Conservation (phyloP, 2,797 vertebrate genomes). For the Cuniculus paca region DNA sequence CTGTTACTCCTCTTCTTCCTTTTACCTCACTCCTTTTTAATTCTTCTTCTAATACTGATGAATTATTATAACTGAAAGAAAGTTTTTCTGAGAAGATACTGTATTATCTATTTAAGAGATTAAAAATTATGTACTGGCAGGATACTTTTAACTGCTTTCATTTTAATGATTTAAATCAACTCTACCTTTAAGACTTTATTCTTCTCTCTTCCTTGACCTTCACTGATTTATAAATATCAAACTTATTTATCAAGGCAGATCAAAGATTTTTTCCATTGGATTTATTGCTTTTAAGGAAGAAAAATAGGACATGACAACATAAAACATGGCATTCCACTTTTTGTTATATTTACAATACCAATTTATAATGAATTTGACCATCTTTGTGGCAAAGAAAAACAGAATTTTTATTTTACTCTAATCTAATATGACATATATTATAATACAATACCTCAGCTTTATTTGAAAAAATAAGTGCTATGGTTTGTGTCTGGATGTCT, state of each 20-base stretch:
- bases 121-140: constrained; percentile 58
- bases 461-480: background rate
- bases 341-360: constrained; percentile 63
- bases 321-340: constrained; percentile 15
- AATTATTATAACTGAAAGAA: constrained; percentile 68
- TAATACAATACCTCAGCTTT: background rate
- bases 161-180: constrained; percentile 80
- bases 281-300: constrained; percentile 77
- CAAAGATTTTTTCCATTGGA: constrained; percentile 80
- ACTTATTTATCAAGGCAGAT: constrained; percentile 85
- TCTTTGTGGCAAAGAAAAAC: background rate
- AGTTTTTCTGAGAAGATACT: constrained; percentile 64
- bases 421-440: background rate
- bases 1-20: background rate
- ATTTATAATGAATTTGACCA: background rate
- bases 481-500: too few species aligned
- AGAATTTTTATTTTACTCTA: background rate
- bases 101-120: constrained; percentile 51
- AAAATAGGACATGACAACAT: constrained; percentile 32
- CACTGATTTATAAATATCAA: constrained; percentile 80
- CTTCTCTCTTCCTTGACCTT: constrained; percentile 38
- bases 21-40: background rate
- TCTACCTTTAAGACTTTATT: constrained; percentile 74
- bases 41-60: background rate
- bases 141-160: constrained; percentile 28